Base-by-base conservation (phyloP, 2,888 invertebrate genomes). In the Amphipyra tragopoginis region DNA sequence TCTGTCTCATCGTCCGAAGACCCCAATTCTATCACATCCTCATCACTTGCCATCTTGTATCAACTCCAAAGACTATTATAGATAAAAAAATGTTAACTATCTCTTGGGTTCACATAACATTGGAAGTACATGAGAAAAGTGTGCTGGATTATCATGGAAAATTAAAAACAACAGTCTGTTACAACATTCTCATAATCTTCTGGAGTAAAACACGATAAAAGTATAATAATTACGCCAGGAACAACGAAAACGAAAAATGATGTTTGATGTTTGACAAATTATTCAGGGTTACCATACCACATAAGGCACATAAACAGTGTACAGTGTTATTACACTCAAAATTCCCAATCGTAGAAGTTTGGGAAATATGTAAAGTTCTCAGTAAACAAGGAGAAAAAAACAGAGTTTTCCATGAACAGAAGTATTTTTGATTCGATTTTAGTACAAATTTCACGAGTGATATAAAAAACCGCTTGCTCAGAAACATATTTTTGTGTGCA, bases 1-100 rank as follows among this genome's bases (percentile, higher is more conserved):
- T 88, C 86, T 10, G 86, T 71, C 58, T 94, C 94, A 69, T 94
- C 94, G 58, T 94, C 94, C 43, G 94, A 94, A 75, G 94, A 94
- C 47, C 88, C 93, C 75, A 94, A 85, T 82, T 93, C 93, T 66
- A 94, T 94, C 59, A 94, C 92, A 86, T 93, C 93, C 59, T 89
- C 87, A 75, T 89, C 87, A 75, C 84, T 87, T 80, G 88, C 90
- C 93, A 93, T 94, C 72, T 81, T 86, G 74, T 50, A 60, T 52
- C 34, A 43, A 64, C 44, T 44, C 44, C 21, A 21, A n/a, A n/a
- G n/a, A 33, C n/a, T 43, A 45, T 26, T 21, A 38, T 14, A 21
- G 21, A 21, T 21, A 21, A 44, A 42, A 8, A 29, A 7, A 26
- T 5, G 39, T 15, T 6, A 33, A 38, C 11, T 49, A 50, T 10